Base-by-base conservation (phyloP, 1,140 invertebrate genomes). In the Drosophila rhopaloa region DNA sequence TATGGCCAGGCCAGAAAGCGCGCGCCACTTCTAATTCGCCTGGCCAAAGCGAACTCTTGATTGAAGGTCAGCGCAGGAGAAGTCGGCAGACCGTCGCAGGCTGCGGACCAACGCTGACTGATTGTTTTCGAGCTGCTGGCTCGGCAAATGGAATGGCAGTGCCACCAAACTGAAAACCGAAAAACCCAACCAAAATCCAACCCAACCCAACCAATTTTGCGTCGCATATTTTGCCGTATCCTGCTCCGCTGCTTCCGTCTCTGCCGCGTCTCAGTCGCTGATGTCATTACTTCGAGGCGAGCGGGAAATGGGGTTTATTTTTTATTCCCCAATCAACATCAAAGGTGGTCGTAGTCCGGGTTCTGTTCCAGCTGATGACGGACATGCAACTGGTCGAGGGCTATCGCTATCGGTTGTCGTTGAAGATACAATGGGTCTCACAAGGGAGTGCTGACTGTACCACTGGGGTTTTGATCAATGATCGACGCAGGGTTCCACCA, bases 21-120 rank as follows among this genome's bases (percentile, higher is more conserved):
- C 82, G 84, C 84, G 83, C 83, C 84, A 86, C 88, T 89, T 86
- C 83, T 83, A 86, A 88, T 86, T 86, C 73, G 83, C 75, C 50
- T 51, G 29, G 27, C 29, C 29, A 51, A 50, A 50, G n/a, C 27
- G 27, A 35, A 27, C 29, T 79, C 46, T 79, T 79, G 79, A 82
- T 79, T 84, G 81, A 84, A 84, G 81, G 19, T 35, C 40, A 57
- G 44, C 41, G 29, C 53, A 59, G 51, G 53, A 74, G 48, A 51
- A 51, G 48, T 51, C 48, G 48, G 40, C 74, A 72, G 60, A 63
- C 57, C 68, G 51, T 62, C 80, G 57, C 84, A 84, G 84, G 80
- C 84, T 79, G 84, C 70, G 84, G 80, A 81, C 84, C 74, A 89
- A 70, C 62, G 84, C 68, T 82, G 77, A 89, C 84, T 89, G 80